Evolutionary conservation across 2,888 invertebrate species (phyloP).

Genomic region (Nephrocerus scutellatus): DNA sequence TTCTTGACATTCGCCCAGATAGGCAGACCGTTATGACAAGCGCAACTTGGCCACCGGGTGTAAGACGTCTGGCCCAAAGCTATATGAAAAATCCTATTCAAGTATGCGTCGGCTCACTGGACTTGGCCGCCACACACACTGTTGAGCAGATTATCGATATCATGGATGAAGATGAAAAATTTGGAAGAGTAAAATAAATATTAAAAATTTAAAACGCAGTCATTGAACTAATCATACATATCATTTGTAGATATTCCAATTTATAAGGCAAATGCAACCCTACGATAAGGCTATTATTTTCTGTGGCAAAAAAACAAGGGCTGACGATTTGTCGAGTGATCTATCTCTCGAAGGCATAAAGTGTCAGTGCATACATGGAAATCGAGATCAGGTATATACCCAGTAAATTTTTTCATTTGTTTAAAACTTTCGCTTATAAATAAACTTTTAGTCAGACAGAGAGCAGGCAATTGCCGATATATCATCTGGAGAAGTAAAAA

Average conservation of each 20-base stretch:
- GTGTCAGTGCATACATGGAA: conserved; percentile 83
- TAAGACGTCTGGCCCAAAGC: conserved; percentile 73
- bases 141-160: conserved; percentile 76
- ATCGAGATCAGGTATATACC: conserved; percentile 61
- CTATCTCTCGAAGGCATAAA: conserved; percentile 60
- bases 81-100: conserved; percentile 88
- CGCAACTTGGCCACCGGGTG: conserved; percentile 91
- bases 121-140: conserved; percentile 82
- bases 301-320: conserved; percentile 77
- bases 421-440: background rate
- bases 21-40: conserved; percentile 95
- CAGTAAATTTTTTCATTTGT: background rate
- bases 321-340: conserved; percentile 77
- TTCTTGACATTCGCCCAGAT: conserved; percentile 76
- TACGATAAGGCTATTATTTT: conserved; percentile 86
- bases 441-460: conserved; percentile 36
- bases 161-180: conserved; percentile 64
- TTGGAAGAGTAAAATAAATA: conserved; percentile 36
- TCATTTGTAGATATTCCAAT: conserved; percentile 42
- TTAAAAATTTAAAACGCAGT: background rate
- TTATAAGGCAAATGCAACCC: conserved; percentile 61
- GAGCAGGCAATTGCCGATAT: conserved; percentile 81
- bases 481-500: conserved; percentile 66
- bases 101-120: conserved; percentile 80
- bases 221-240: background rate